These are phyloP conservation scores for Equus przewalskii DNA, from an alignment of 2,113 vertebrate species.

Conservation along the genomic window DNA sequence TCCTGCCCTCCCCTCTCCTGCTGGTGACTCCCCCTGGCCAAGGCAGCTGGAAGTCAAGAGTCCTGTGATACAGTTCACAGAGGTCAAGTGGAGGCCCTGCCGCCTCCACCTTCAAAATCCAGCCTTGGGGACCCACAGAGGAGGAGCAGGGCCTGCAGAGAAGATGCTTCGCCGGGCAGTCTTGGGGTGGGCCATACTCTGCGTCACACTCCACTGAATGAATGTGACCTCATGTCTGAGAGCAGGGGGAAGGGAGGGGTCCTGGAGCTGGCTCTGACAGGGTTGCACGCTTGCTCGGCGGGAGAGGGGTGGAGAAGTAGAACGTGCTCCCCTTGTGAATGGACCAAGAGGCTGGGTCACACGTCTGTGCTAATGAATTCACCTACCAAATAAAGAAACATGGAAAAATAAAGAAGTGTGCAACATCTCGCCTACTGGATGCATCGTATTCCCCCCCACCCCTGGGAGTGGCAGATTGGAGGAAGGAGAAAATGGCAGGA, in stretches of 20 bases:
- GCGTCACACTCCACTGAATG: neutral
- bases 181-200: neutral
- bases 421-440: neutral
- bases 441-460: accelerated
- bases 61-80: neutral
- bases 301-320: neutral
- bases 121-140: neutral
- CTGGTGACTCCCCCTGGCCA: neutral
- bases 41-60: too few relatives aligned
- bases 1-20: neutral
- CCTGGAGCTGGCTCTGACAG: neutral
- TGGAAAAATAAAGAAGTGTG: neutral
- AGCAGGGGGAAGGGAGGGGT: neutral
- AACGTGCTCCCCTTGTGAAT: too few relatives aligned
- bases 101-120: neutral
- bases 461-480: neutral
- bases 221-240: neutral
- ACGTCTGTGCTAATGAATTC: neutral
- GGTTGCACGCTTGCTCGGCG: neutral
- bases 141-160: neutral
- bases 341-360: neutral
- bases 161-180: neutral
- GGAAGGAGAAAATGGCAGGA: neutral
- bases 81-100: neutral
- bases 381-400: neutral